Base-by-base conservation (phyloP, 1,140 invertebrate species). In the Sitophilus oryzae region DNA sequence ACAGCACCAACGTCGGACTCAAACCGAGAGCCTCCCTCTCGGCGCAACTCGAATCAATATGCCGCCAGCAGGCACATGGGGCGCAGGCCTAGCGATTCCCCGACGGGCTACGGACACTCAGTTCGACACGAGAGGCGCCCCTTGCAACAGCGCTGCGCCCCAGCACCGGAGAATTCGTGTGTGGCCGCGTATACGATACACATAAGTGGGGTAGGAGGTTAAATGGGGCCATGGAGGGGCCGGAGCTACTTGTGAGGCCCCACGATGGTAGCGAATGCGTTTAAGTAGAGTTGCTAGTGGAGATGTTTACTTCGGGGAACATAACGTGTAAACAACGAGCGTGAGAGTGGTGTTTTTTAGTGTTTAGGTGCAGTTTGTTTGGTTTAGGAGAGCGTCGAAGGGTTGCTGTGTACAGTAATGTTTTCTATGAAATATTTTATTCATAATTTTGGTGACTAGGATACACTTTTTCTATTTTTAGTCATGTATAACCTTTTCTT, bases 61-160 rank as follows among this genome's bases (percentile, higher is more conserved):
- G 23, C n/a, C n/a, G n/a, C 23, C 20, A 46, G 22, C 23, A 23
- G 30, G 49, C 47, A 57, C 49, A 52, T 51, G 55, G 55, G 55
- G 55, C 55, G 55, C 55, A 57, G 55, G 55, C 55, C 48, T 57
- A 46, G 47, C 16, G 47, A 51, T 46, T 51, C 55, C 53, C 55
- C 42, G 55, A 43, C 35, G 55, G 49, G 48, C 37, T 42, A 30
- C 48, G 35, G 48, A 57, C 21, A 34, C 35, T 57, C 53, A 56
- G 53, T 56, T 49, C 38, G 16, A 48, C 37, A 34, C 34, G 18
- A 34, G 49, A 18, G 38, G 45, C 38, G 38, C 2, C n/a, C 18
- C 19, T 38, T 15, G 8, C 22, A 30, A 4, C 23, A 22, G 23
- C 46, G 19, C 41, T 40, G 14, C 30, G 40, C 41, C 2, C 22